Percentiles rank a stretch among this genome's conserved stretches.
These are phyloP conservation scores for Eubasilissa splendida DNA, from an alignment of 2,888 invertebrate species.

Conservation along the genomic window DNA sequence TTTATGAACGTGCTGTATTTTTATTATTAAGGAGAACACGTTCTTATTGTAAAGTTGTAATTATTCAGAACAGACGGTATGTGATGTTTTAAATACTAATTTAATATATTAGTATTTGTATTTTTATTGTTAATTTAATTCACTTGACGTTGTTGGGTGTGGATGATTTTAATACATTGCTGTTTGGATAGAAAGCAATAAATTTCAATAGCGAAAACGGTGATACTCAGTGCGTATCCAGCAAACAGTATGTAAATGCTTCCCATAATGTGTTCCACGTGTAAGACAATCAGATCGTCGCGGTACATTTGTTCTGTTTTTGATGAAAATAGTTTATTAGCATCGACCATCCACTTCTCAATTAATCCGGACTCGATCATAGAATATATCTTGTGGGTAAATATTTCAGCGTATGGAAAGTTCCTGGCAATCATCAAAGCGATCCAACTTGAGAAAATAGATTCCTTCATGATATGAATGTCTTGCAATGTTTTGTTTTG, in stretches of 20 bases:
- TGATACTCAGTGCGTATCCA: slow-evolving; percentile 2
- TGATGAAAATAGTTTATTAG: not conserved
- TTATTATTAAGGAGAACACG: too few relatives aligned
- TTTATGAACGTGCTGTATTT: too few relatives aligned
- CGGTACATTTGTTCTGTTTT: not conserved
- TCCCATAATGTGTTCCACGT: slow-evolving; percentile 15
- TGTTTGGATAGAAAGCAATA: too few relatives aligned
- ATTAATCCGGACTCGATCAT: slow-evolving; percentile 29
- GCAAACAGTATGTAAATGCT: slow-evolving; percentile 9
- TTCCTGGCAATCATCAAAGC: not conserved
- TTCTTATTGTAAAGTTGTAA: too few relatives aligned
- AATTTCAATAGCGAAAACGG: too few relatives aligned
- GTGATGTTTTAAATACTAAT: too few relatives aligned
- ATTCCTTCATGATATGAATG: not conserved
- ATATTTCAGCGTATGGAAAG: slow-evolving; percentile 9
- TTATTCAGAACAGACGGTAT: too few relatives aligned
- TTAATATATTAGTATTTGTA: too few relatives aligned
- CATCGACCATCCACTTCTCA: slow-evolving; percentile 11
- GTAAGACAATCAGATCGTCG: not conserved
- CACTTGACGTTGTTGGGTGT: too few relatives aligned
- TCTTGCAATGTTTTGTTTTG: not conserved
- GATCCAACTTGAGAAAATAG: not conserved
- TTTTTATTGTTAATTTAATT: too few relatives aligned
- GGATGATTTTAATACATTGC: too few relatives aligned
- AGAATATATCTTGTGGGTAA: not conserved